A percentile compares a stretch with the other conserved stretches of the same genome.
Evolutionary conservation across 2,113 vertebrate species (phyloP).

Genomic region (Apaloderma vittatum): DNA sequence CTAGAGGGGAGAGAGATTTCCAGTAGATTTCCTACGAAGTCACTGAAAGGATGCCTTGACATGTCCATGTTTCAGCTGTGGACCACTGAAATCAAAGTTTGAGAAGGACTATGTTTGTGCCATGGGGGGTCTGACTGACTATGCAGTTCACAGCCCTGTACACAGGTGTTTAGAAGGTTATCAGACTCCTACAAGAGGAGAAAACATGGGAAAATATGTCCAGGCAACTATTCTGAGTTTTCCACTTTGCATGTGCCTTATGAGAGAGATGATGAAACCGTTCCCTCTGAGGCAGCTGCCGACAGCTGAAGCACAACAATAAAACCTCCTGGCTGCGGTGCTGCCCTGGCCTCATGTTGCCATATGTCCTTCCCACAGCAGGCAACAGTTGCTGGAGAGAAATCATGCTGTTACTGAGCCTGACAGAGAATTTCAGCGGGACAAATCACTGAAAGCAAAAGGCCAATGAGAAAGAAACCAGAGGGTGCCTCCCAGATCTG

Average conservation of each 20-base stretch:
- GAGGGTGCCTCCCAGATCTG: background rate
- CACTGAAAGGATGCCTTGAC: background rate
- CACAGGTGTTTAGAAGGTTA: fast-evolving
- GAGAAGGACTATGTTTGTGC: background rate
- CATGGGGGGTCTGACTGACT: background rate
- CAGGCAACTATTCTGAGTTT: background rate
- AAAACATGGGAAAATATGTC: background rate
- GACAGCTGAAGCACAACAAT: background rate
- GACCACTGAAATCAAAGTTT: background rate
- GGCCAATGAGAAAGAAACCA: background rate
- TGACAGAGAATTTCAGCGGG: background rate
- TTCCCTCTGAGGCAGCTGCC: background rate
- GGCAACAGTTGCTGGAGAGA: constrained; percentile 13
- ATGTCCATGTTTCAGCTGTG: background rate
- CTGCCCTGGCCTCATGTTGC: background rate
- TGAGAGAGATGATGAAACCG: background rate
- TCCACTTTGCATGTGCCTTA: background rate
- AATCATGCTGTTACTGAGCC: constrained; percentile 42
- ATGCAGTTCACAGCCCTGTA: background rate
- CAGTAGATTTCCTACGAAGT: background rate
- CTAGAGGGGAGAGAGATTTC: background rate
- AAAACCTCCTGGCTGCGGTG: background rate
- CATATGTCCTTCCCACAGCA: background rate
- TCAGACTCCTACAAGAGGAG: background rate
- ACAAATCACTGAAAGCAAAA: background rate